Conservation (phyloP, 2,888 invertebrate genomes). For the Metellina segmentata region DNA sequence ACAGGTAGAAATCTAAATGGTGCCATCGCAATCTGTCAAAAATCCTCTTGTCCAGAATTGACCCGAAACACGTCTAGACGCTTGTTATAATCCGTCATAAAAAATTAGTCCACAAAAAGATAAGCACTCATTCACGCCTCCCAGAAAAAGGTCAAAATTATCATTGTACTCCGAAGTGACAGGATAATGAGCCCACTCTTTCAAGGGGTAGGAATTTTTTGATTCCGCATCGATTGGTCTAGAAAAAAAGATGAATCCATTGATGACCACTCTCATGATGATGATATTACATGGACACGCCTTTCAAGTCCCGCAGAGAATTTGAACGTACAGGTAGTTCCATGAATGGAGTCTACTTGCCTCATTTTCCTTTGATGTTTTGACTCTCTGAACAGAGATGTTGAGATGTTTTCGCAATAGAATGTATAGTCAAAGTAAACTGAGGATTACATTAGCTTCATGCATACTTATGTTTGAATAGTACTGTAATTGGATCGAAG, state of each 20-base stretch:
- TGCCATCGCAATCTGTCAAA: too few species aligned
- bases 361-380: not conserved
- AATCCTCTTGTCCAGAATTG: too few species aligned
- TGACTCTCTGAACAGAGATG: not conserved
- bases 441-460: not conserved
- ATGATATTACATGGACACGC: not conserved
- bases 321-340: not conserved
- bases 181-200: not conserved
- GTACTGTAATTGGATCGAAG: too few species aligned
- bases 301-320: not conserved
- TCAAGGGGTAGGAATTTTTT: not conserved
- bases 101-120: not conserved
- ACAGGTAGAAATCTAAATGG: too few species aligned
- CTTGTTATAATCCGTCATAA: not conserved
- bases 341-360: not conserved
- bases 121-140: not conserved
- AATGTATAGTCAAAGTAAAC: not conserved
- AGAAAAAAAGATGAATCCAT: not conserved
- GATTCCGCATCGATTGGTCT: not conserved
- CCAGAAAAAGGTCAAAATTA: not conserved
- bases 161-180: not conserved
- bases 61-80: too few species aligned
- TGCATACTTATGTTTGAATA: too few species aligned
- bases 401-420: not conserved
- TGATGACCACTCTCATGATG: not conserved